phyloP scores from a whole-genome alignment of 2,888 invertebrate species.

The Drosophila kanekoi region DNA sequence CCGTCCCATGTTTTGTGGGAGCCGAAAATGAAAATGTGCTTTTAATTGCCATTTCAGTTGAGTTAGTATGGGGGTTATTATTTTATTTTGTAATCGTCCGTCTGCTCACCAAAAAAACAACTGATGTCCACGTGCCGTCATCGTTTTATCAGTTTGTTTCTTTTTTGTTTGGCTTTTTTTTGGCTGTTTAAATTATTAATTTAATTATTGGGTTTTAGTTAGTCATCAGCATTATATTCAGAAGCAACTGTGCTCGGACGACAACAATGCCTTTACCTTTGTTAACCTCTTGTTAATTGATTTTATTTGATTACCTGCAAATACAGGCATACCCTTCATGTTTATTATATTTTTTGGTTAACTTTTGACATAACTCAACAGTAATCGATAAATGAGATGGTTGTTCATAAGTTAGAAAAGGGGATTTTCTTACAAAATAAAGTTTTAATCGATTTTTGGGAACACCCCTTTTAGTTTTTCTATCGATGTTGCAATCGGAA shows the following conservation, averaged over 20 bases:
- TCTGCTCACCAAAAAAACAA: not conserved
- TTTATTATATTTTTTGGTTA: not conserved
- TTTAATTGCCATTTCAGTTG: slow-evolving; percentile 58
- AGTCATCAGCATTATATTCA: slow-evolving; percentile 23
- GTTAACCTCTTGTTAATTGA: slow-evolving; percentile 4
- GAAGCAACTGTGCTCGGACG: not conserved
- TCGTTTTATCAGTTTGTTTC: slow-evolving; percentile 24
- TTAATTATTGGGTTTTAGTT: slow-evolving; percentile 33
- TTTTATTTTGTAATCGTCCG: not conserved
- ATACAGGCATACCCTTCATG: not conserved
- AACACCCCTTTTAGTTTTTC: too few species aligned
- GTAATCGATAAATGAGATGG: too few species aligned
- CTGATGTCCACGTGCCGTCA: slow-evolving; percentile 35
- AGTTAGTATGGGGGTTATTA: slow-evolving; percentile 29
- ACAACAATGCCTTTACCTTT: slow-evolving; percentile 1
- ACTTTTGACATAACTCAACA: not conserved
- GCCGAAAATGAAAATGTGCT: slow-evolving; percentile 55
- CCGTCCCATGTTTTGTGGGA: not conserved
- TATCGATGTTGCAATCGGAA: too few species aligned
- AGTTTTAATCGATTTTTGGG: too few species aligned
- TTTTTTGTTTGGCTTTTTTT: not conserved
- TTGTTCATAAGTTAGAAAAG: not conserved
- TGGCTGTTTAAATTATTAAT: slow-evolving; percentile 49
- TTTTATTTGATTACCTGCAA: not conserved
- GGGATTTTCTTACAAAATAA: too few species aligned